These are phyloP conservation scores for Spondyliosoma cantharus DNA, from an alignment of 2,797 vertebrate genomes.

Conservation along the genomic window DNA sequence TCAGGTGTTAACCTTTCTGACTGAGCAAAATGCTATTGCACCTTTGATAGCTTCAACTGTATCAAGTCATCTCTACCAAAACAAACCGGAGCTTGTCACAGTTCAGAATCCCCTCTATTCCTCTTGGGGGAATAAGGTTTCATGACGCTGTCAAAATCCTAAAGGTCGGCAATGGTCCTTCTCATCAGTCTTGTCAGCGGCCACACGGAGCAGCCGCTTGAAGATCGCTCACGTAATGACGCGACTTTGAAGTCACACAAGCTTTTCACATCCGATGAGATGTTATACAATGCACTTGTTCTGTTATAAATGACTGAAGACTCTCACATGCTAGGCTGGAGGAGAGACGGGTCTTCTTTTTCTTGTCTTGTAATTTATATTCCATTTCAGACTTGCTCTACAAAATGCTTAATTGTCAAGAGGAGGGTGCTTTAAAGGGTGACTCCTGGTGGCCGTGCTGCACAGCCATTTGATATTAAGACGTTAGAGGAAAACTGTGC, in stretches of 20 bases:
- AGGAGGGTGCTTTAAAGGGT: too few species aligned
- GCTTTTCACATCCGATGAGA: background rate
- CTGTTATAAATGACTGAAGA: background rate
- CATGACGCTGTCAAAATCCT: slow-evolving; percentile 55
- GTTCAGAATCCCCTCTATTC: slow-evolving; percentile 15
- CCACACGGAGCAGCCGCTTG: background rate
- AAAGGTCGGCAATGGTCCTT: slow-evolving; percentile 62
- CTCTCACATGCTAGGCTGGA: too few species aligned
- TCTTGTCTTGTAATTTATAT: background rate
- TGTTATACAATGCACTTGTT: background rate
- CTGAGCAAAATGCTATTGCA: background rate
- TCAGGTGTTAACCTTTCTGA: background rate
- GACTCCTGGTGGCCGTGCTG: background rate
- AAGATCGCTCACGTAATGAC: slow-evolving; percentile 24
- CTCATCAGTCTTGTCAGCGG: slow-evolving; percentile 41
- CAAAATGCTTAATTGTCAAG: too few species aligned
- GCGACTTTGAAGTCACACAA: slow-evolving; percentile 4
- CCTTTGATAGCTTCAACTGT: too few species aligned
- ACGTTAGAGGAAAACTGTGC: background rate
- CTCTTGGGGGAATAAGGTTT: slow-evolving; percentile 45
- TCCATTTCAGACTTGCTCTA: background rate
- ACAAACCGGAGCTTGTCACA: slow-evolving; percentile 31
- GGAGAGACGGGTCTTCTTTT: background rate
- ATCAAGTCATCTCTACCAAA: background rate
- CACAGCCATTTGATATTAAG: background rate